These are phyloP conservation scores for Drosophila subquinaria DNA, from an alignment of 2,888 invertebrate species.

Conservation along the genomic window DNA sequence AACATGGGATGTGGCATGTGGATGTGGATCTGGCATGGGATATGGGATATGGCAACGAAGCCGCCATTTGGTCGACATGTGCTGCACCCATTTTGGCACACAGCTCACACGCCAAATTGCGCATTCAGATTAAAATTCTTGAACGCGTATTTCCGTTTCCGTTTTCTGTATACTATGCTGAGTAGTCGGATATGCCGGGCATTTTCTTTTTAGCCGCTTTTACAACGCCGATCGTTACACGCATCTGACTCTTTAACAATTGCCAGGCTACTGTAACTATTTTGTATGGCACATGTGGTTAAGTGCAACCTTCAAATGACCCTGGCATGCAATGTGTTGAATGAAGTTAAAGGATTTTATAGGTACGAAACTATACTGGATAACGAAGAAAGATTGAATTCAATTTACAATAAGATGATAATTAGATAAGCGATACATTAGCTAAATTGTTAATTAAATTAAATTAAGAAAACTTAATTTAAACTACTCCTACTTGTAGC, in stretches of 20 bases:
- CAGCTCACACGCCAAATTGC: slow-evolving; percentile 80
- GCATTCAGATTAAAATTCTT: slow-evolving; percentile 82
- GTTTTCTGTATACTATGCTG: slow-evolving; percentile 25
- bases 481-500: too few species aligned
- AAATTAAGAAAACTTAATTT: too few species aligned
- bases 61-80: slow-evolving; percentile 71
- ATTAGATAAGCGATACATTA: too few species aligned
- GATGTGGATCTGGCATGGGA: slow-evolving; percentile 27
- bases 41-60: slow-evolving; percentile 39
- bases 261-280: background rate
- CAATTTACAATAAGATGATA: too few species aligned
- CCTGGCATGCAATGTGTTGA: slow-evolving; percentile 12
- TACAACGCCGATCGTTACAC: slow-evolving; percentile 49
- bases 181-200: slow-evolving; percentile 62
- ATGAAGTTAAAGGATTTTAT: background rate
- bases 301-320: slow-evolving; percentile 68
- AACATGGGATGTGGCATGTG: slow-evolving; percentile 30
- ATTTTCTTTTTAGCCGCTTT: slow-evolving; percentile 47
- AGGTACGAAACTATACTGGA: background rate
- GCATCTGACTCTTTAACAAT: slow-evolving; percentile 48
- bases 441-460: too few species aligned
- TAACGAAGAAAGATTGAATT: too few species aligned
- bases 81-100: slow-evolving; percentile 75
- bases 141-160: slow-evolving; percentile 80
- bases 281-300: slow-evolving; percentile 3